Conservation (phyloP, 2,888 invertebrate genomes). For the Aplocera efformata region DNA sequence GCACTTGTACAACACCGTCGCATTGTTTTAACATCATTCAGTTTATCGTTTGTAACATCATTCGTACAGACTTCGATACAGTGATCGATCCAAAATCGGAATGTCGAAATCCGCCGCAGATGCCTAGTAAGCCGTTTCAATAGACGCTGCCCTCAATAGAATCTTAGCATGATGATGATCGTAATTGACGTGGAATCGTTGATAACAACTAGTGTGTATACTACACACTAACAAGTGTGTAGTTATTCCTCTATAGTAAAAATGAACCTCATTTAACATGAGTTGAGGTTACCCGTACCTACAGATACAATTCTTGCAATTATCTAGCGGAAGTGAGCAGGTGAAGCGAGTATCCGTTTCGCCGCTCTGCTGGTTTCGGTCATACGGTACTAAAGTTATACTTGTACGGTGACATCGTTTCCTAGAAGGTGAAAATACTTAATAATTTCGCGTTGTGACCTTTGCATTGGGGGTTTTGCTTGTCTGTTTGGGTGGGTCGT, state of each 20-base stretch:
- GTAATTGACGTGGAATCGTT: conserved; percentile 6
- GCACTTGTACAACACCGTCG: conserved; percentile 71
- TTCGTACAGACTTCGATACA: conserved; percentile 36
- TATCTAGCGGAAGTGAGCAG: conserved; percentile 68
- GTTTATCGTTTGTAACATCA: too few relatives aligned
- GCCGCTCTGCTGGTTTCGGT: conserved; percentile 36
- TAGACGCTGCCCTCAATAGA: background rate
- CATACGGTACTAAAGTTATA: conserved; percentile 29
- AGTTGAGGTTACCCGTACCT: conserved; percentile 13
- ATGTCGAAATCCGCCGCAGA: background rate
- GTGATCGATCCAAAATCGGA: background rate
- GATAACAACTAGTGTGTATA: too few relatives aligned
- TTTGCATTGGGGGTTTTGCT: conserved; percentile 16
- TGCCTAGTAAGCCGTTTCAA: conserved; percentile 5
- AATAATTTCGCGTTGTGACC: conserved; percentile 24
- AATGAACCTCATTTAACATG: conserved; percentile 7
- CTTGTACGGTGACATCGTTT: conserved; percentile 40
- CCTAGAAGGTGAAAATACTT: conserved; percentile 31
- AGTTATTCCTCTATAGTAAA: background rate
- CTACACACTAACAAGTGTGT: conserved; percentile 9
- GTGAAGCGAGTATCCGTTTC: conserved; percentile 71
- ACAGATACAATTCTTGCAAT: conserved; percentile 58
- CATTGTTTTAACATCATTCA: conserved; percentile 68
- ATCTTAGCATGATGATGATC: background rate
- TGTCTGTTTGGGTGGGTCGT: conserved; percentile 15